phyloP scores from a whole-genome alignment of 2,113 vertebrate genomes.

The Engraulis encrasicolus region DNA sequence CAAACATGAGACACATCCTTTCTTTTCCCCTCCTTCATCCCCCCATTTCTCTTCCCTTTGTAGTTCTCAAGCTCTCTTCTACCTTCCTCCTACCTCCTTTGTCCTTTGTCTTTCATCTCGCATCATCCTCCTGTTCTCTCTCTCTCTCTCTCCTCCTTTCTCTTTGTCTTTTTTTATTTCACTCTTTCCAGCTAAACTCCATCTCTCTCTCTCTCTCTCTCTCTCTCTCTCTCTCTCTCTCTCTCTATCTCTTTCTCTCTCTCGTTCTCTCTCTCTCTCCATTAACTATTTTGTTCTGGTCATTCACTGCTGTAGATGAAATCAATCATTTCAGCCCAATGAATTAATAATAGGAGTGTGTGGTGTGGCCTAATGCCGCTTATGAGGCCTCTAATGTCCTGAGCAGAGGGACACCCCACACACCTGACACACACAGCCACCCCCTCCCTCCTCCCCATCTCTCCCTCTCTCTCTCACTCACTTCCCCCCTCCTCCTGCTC shows the following conservation, averaged over 20 bases:
- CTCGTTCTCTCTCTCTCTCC: background rate
- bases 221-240: too few species aligned
- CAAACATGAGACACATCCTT: background rate
- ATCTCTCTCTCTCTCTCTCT: background rate
- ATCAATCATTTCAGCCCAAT: constrained; percentile 3
- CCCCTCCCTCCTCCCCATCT: too few species aligned
- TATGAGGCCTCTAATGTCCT: background rate
- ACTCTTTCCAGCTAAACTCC: too few species aligned
- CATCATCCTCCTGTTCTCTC: background rate
- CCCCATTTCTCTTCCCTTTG: too few species aligned
- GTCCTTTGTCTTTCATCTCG: constrained; percentile 6
- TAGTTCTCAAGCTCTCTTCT: too few species aligned
- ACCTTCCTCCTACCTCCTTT: too few species aligned
- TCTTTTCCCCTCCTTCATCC: constrained; percentile 8
- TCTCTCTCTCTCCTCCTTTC: background rate
- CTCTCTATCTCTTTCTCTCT: too few species aligned
- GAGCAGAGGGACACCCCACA: background rate
- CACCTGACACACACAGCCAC: background rate
- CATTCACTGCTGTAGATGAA: background rate
- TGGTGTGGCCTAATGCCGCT: background rate
- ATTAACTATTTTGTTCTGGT: constrained; percentile 3
- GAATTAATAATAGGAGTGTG: background rate
- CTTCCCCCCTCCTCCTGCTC: too few species aligned
- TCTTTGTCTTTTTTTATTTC: too few species aligned
- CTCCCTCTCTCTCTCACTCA: too few species aligned